Base-by-base conservation (phyloP, 2,113 vertebrate genomes). In the Brachionichthys hirsutus region DNA sequence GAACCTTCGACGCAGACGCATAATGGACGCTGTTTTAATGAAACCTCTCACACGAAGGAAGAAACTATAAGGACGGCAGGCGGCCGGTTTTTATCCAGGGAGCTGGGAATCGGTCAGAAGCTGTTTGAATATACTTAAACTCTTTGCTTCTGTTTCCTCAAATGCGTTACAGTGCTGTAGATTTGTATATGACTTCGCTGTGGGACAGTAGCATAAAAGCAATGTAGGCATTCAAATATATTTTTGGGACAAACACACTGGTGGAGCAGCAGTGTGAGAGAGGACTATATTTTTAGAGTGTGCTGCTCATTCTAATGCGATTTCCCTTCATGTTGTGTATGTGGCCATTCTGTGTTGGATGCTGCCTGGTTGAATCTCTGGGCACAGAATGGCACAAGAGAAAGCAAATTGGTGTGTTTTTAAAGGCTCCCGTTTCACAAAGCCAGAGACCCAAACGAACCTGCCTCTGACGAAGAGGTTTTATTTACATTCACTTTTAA, bases 1-100 rank as follows among this genome's bases (percentile, higher is more conserved):
- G 75, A 85, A 82, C 77, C 71, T 89, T 6, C 85, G 91, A 17
- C 93, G 87, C 68, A 94, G 87, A 73, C 93, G 90, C 66, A 86
- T 92, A 36, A 84, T 89, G 62, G 92, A 91, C 12, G 72, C 89
- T n/a, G 90, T 92, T 80, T 95, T 94, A 65, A 92, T 92, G 72
- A 97, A 95, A 73, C 95, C 94, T 9, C 87, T 95, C 78, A 92
- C 94, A 2, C 90, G 94, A 71, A 92, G 95, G 82, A 98, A 93
- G 90, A 95, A 94, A 83, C 87, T 96, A 49, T 97, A 55, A 89
- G 45, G 56, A 55, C 53, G 61, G 44, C 1, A 9, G 61, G 43
- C 2, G 12, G 35, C 44, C 12, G 51, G 22, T 42, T 36, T 72
- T 50, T 46, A 45, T 50, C 58, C 57, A 6, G 57, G 18, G 44